Conservation (phyloP, 2,113 vertebrate species). For the Actinemys pallida region DNA sequence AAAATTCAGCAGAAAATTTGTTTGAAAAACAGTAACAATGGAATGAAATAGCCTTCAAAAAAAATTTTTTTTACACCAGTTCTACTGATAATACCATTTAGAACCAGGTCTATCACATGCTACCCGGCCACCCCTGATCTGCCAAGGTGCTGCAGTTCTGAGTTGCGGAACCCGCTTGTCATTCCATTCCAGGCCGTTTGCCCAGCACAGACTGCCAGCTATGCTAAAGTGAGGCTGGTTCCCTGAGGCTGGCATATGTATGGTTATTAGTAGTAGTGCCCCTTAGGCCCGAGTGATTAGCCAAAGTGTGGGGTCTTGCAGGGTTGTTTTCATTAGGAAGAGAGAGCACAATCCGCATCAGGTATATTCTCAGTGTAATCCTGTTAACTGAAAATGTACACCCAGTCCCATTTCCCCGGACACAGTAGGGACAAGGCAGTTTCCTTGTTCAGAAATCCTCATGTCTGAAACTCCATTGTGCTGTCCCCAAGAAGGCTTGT, state of each 20-base stretch:
- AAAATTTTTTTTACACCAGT: not conserved
- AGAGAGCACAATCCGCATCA: not conserved
- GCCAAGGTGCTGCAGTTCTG: not conserved
- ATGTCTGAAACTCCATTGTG: not conserved
- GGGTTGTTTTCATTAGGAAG: not conserved
- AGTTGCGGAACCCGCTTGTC: no score
- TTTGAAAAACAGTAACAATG: not conserved
- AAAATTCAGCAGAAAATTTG: not conserved
- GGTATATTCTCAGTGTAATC: not conserved
- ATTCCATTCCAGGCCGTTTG: not conserved
- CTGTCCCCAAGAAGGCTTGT: no score
- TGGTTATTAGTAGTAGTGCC: not conserved
- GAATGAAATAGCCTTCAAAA: not conserved
- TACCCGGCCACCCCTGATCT: not conserved
- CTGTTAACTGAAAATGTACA: not conserved
- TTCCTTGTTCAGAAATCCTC: not conserved
- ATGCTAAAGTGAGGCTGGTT: not conserved
- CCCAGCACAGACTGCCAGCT: not conserved
- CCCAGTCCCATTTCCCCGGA: not conserved
- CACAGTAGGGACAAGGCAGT: not conserved
- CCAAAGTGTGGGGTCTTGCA: not conserved
- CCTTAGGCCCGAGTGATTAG: not conserved
- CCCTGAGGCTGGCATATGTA: not conserved
- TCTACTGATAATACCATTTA: not conserved
- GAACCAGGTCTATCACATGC: not conserved